phyloP scores from a whole-genome alignment of 1,140 invertebrate genomes.

The Phortica variegata region DNA sequence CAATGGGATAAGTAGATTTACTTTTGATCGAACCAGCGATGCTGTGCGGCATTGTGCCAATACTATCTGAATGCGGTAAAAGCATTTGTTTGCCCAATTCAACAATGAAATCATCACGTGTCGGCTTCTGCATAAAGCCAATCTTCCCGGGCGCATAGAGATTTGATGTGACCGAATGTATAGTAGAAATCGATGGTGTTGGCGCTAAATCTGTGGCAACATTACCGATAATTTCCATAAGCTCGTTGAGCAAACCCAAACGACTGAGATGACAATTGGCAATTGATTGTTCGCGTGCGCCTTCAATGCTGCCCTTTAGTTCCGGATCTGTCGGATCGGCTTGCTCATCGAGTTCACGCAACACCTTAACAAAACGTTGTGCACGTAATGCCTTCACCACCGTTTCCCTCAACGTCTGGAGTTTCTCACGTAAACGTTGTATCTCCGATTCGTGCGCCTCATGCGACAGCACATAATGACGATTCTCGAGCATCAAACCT shows the following conservation, averaged over 20 bases:
- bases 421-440: constrained; percentile 59
- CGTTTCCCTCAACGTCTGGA: constrained; percentile 63
- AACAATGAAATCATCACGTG: constrained; percentile 14
- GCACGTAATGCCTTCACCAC: constrained; percentile 62
- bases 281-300: constrained; percentile 26
- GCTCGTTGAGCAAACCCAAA: constrained; percentile 59
- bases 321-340: not conserved
- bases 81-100: constrained; percentile 23
- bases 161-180: constrained; percentile 41
- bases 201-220: constrained; percentile 28
- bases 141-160: constrained; percentile 62
- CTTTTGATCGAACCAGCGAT: constrained; percentile 6
- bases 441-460: constrained; percentile 60
- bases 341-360: constrained; percentile 24
- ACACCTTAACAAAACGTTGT: constrained; percentile 56
- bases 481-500: constrained; percentile 58
- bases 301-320: constrained; percentile 9
- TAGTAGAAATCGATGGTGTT: constrained; percentile 44
- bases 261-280: constrained; percentile 60
- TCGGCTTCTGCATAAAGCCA: constrained; percentile 58
- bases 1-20: constrained; percentile 9
- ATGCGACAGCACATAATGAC: constrained; percentile 57
- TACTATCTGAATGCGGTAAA: constrained; percentile 26
- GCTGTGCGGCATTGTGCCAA: no score
- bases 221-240: constrained; percentile 59